A percentile compares a stretch with the other conserved stretches of the same genome.
Evolutionary conservation across 2,797 vertebrate species (phyloP).

Genomic region (Argentina silus): DNA sequence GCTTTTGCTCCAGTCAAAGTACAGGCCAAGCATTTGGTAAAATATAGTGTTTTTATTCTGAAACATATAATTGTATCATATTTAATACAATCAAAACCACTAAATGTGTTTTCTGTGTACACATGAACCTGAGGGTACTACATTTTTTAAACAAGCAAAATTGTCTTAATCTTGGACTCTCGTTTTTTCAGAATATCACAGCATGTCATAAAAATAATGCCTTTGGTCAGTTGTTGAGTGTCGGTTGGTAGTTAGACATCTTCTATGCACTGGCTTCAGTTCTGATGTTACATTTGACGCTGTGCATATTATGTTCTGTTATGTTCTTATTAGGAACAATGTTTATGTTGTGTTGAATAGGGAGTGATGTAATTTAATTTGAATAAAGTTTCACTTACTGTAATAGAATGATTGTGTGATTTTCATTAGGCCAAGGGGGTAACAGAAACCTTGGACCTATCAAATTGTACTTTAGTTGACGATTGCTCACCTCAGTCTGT

Average conservation of each 20-base stretch:
- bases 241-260: neutral
- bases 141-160: neutral
- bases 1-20: neutral
- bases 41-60: neutral
- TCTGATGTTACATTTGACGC: neutral
- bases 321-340: neutral
- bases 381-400: constrained; percentile 2
- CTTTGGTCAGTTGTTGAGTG: constrained; percentile 1
- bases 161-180: neutral
- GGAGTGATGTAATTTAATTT: neutral
- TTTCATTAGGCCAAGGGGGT: neutral
- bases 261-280: neutral
- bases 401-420: neutral
- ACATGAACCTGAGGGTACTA: no score
- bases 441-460: no score
- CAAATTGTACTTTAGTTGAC: no score
- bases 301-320: neutral
- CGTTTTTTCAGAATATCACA: no score
- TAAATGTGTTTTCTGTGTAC: no score
- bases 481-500: no score
- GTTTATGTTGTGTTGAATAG: neutral
- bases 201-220: neutral
- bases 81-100: no score
- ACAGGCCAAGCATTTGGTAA: neutral
- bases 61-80: no score